Conservation (phyloP, 2,113 vertebrate species). For the Siniperca knerii region DNA sequence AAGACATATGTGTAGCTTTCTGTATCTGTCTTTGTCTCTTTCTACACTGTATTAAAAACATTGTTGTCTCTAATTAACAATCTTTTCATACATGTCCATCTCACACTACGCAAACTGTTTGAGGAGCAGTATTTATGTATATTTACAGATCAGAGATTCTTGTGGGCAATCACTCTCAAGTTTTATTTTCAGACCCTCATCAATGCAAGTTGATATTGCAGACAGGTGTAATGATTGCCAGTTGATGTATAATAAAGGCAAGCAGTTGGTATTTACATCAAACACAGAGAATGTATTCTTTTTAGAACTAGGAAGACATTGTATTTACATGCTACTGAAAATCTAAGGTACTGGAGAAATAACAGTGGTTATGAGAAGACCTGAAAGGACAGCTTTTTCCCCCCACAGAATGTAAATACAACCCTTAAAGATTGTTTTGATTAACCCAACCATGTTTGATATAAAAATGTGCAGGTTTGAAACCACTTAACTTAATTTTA, state of each 20-base stretch:
- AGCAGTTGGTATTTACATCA: constrained; percentile 73
- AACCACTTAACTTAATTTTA: constrained; percentile 52
- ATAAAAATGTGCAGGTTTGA: constrained; percentile 72
- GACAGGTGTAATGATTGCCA: constrained; percentile 53
- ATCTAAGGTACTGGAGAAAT: constrained; percentile 33
- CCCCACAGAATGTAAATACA: constrained; percentile 80
- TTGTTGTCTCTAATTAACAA: constrained; percentile 76
- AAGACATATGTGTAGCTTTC: constrained; percentile 77
- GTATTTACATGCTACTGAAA: constrained; percentile 68
- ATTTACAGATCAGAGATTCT: constrained; percentile 49
- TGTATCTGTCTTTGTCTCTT: constrained; percentile 82
- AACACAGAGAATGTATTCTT: constrained; percentile 82
- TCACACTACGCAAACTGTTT: constrained; percentile 67
- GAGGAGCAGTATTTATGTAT: constrained; percentile 77
- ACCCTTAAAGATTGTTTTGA: constrained; percentile 65
- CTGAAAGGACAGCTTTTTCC: constrained; percentile 19
- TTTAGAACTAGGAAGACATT: constrained; percentile 65
- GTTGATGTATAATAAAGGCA: constrained; percentile 68
- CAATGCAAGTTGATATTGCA: constrained; percentile 63
- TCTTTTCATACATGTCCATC: constrained; percentile 82
- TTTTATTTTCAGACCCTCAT: constrained; percentile 68
- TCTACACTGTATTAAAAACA: constrained; percentile 84
- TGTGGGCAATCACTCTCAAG: constrained; percentile 44
- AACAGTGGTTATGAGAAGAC: constrained; percentile 31
- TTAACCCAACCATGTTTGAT: constrained; percentile 69